Base-by-base conservation (phyloP, 2,888 invertebrate genomes). In the Zhuqinia jingwanae region DNA sequence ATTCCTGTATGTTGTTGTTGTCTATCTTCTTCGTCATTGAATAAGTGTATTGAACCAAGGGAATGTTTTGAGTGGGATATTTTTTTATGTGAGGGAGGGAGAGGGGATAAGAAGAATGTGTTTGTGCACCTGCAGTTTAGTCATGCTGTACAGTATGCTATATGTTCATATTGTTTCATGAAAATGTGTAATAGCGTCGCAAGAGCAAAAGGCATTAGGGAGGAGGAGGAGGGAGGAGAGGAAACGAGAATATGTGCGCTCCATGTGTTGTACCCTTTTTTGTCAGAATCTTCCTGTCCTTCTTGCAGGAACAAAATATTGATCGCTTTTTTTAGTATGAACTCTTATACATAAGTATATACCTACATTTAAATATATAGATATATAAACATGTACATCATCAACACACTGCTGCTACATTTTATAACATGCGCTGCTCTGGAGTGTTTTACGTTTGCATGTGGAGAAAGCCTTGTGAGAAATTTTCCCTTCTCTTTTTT, bases 301-400 rank as follows among this genome's bases (percentile, higher is more conserved):
- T 83, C 83, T 83, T 83, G 42, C 83, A 83, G 83, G 83, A 83
- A 83, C 83, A 65, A 83, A 83, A 53, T 83, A 83, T 83, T 83
- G 83, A 83, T 83, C 83, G 83, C 47, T n/a, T n/a, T 53, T 56
- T 30, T 56, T 15, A 30, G 30, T 56, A 56, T n/a, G 17, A 56
- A 30, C 36, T 36, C 22, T 45, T 73, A 20, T 73, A 50, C 17
- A 47, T 27, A 56, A 30, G 53, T 75, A 36, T 30, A 76, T 56
- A 45, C 45, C n/a, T n/a, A n/a, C n/a, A 42, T 45, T 8, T 22
- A 63, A 30, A 30, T 25, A 17, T 56, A n/a, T n/a, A n/a, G 17
- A 30, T 76, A 76, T 56, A 27, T 36, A 56, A n/a, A 30, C 2
- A 65, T 17, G 17, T 20, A 15, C 15, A 5, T 53, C n/a, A n/a